These are phyloP conservation scores for Metacarcinus magister DNA, from an alignment of 2,888 invertebrate species.

Conservation along the genomic window DNA sequence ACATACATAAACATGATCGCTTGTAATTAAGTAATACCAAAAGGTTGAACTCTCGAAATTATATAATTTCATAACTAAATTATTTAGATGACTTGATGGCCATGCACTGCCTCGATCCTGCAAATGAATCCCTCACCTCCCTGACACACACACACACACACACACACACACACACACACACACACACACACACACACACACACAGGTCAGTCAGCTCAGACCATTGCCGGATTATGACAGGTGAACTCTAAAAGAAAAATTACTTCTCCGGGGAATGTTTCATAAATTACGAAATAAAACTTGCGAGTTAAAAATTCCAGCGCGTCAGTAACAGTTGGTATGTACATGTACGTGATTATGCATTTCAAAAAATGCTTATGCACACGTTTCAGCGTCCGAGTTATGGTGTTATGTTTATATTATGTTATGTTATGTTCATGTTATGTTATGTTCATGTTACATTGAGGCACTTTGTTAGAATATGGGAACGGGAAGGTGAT, in stretches of 20 bases:
- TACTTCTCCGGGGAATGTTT: neutral
- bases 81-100: too few species aligned
- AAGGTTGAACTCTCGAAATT: too few species aligned
- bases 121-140: too few species aligned
- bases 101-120: too few species aligned
- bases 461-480: neutral
- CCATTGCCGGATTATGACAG: neutral
- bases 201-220: neutral
- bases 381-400: neutral
- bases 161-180: slow-evolving; percentile 49
- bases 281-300: neutral
- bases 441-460: neutral
- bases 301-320: neutral
- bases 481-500: neutral
- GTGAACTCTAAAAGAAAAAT: neutral
- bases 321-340: neutral
- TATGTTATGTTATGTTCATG: neutral
- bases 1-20: too few species aligned
- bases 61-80: too few species aligned
- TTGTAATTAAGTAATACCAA: too few species aligned
- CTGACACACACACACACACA: neutral
- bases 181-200: slow-evolving; percentile 46
- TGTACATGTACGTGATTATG: neutral
- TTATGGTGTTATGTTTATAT: neutral
- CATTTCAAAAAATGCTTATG: neutral